Conservation (phyloP, 2,888 invertebrate species). For the Microctonus brassicae region DNA sequence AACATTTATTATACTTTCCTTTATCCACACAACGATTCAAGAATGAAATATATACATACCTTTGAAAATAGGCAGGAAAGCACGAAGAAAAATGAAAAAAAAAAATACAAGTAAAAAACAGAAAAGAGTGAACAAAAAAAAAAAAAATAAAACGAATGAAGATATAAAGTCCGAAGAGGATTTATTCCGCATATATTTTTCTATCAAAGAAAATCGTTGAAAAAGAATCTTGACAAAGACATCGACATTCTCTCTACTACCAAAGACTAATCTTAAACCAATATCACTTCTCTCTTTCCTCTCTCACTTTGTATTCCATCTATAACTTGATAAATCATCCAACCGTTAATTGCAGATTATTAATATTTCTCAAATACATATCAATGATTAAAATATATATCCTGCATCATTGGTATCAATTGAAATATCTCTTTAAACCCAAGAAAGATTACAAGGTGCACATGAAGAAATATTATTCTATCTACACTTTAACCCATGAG, state of each 20-base stretch:
- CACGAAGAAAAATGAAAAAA: conserved; percentile 15
- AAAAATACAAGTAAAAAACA: conserved; percentile 14
- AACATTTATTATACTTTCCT: conserved; percentile 8
- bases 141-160: not conserved
- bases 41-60: conserved; percentile 26
- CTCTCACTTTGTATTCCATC: not conserved
- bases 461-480: not conserved
- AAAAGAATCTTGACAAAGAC: not conserved
- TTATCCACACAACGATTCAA: not conserved
- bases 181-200: conserved; percentile 19
- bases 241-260: not conserved
- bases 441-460: no score
- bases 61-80: not conserved
- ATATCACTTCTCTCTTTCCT: not conserved
- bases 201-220: conserved; percentile 20
- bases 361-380: no score
- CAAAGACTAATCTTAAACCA: not conserved
- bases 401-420: no score
- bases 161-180: conserved; percentile 14
- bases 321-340: not conserved
- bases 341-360: conserved; percentile 2
- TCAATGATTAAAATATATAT: no score
- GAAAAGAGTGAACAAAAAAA: not conserved
- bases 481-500: not conserved
- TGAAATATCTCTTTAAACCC: not conserved